A percentile compares a stretch with the other conserved stretches of the same genome.
Conservation (phyloP, 2,888 invertebrate species). For the Chloromyia formosa region DNA sequence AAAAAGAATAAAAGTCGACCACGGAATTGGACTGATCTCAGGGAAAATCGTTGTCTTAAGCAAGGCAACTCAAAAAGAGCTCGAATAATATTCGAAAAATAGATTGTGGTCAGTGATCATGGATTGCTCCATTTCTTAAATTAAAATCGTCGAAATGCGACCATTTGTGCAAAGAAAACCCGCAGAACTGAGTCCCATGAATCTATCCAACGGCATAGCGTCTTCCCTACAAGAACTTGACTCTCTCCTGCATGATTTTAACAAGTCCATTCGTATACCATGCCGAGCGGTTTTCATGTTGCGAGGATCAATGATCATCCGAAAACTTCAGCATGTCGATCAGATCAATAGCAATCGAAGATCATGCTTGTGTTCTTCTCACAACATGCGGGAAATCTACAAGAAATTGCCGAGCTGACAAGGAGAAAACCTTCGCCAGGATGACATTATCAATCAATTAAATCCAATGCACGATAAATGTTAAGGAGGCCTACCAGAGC, state of each 20-base stretch:
- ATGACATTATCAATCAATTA: slow-evolving; percentile 55
- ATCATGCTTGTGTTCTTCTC: not conserved
- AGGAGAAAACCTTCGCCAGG: slow-evolving; percentile 53
- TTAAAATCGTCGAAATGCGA: too few species aligned
- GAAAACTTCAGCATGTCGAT: slow-evolving; percentile 23
- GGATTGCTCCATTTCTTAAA: too few species aligned
- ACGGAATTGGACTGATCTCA: slow-evolving; percentile 12
- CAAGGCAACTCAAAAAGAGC: too few species aligned
- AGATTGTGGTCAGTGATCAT: too few species aligned
- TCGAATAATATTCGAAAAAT: too few species aligned
- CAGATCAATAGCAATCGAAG: slow-evolving; percentile 27
- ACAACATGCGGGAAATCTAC: slow-evolving; percentile 18
- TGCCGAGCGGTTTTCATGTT: not conserved
- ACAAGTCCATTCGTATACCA: not conserved
- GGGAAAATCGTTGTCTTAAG: not conserved
- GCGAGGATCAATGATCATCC: slow-evolving; percentile 39
- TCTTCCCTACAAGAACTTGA: not conserved
- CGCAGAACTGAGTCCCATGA: slow-evolving; percentile 11
- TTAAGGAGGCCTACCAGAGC: not conserved
- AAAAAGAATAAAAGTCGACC: slow-evolving; percentile 33
- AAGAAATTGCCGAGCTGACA: slow-evolving; percentile 47
- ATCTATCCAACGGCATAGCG: not conserved
- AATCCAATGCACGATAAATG: slow-evolving; percentile 47
- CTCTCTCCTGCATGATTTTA: not conserved
- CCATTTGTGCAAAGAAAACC: not conserved